Percentiles rank a stretch among this genome's conserved stretches.
phyloP scores from a whole-genome alignment of 2,888 invertebrate species.

The Phortica magna region DNA sequence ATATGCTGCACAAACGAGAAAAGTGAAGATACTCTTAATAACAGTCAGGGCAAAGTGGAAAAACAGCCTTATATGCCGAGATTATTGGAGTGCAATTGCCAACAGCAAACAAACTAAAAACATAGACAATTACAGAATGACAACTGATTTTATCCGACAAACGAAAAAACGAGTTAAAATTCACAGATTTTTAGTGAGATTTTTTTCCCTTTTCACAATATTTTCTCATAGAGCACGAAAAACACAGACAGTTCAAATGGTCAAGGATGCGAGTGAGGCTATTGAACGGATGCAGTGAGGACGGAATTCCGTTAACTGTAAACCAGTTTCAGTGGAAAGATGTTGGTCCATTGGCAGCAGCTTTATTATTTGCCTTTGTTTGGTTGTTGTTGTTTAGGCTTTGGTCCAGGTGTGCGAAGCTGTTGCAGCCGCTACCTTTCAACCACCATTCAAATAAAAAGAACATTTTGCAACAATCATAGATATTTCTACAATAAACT shows the following conservation, averaged over 20 bases:
- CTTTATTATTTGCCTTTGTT: conserved; percentile 52
- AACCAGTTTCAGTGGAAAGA: conserved; percentile 25
- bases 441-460: conserved; percentile 56
- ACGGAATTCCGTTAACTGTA: conserved; percentile 55
- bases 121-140: neutral
- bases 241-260: conserved; percentile 69
- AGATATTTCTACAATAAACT: conserved; percentile 71
- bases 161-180: conserved; percentile 50
- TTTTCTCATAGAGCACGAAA: conserved; percentile 22
- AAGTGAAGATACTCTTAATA: conserved; percentile 21
- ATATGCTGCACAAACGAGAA: neutral
- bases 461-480: conserved; percentile 49
- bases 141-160: conserved; percentile 29
- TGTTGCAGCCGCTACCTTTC: conserved; percentile 38
- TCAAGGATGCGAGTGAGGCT: conserved; percentile 70
- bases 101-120: conserved; percentile 2
- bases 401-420: conserved; percentile 67
- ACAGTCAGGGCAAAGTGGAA: neutral
- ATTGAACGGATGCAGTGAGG: conserved; percentile 45
- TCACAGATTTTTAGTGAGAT: conserved; percentile 38
- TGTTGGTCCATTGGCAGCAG: conserved; percentile 48
- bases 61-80: neutral
- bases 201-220: conserved; percentile 59
- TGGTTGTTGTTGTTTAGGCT: neutral
- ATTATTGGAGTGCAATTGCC: neutral